Evolutionary conservation across 2,113 vertebrate genomes (phyloP), one percentile per base, ranked within the genome.

Genomic region (Columba janthina): DNA sequence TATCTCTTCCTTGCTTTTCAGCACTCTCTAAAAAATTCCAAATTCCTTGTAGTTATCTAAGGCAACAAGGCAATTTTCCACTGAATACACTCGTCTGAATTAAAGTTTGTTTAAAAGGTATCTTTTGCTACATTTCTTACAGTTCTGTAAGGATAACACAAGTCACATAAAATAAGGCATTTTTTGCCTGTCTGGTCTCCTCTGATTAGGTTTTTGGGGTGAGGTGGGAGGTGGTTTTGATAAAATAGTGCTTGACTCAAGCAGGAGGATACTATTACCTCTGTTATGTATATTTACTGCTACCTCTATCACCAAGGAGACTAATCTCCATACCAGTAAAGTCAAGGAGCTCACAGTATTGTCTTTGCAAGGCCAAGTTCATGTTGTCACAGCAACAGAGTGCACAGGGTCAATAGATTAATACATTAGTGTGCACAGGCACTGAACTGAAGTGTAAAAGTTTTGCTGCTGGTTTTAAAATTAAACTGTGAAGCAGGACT

Each of bases 241-340:
- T 29, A 92, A 91, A 94, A 82, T 26, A 87, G 38, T 3, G 31
- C 84, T 95, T 96, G 97, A 75, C 92, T 96, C 72, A 64, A 93
- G 89, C 29, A 73, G 90, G 83, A 89, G 72, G 85, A 85, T 76
- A 79, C 88, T 65, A 61, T 84, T 97, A 86, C 61, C 90, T 71
- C 69, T 93, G 89, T 94, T 93, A 96, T 84, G 90, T 94, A 95
- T 95, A 97, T 97, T 97, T 97, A 94, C 94, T 94, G 85, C 96
- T 96, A 86, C 94, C 64, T 97, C 95, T 66, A 88, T 98, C 98
- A 97, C 97, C 97, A 98, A 96, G 98, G 98, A 98, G 93, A 98
- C 90, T 96, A 96, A 98, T 97, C 95, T 96, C 88, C 95, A 96
- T 86, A 89, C 96, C 89, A 96, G 79, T n/a, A 83, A 90, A 96